Percentiles rank a stretch among this genome's conserved stretches.
Conservation (phyloP, 2,888 invertebrate genomes). For the Entomobrya multifasciata region DNA sequence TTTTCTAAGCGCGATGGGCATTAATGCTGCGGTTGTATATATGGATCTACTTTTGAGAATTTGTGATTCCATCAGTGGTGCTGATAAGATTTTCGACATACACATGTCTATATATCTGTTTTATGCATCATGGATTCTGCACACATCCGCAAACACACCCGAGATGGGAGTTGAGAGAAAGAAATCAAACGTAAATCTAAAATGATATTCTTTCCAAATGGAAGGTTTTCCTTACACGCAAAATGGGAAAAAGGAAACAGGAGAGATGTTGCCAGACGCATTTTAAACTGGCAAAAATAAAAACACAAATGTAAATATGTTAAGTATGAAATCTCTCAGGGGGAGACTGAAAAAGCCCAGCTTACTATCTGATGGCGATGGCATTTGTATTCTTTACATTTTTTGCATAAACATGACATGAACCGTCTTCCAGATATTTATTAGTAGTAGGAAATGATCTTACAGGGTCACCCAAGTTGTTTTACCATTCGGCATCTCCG, state of each 20-base stretch:
- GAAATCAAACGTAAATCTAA: conserved; percentile 47
- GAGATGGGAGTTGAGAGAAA: background rate
- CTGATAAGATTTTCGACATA: background rate
- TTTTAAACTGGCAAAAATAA: too few species aligned
- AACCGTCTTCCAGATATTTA: conserved; percentile 21
- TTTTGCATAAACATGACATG: too few species aligned
- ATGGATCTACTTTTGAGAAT: background rate
- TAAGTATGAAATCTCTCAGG: too few species aligned
- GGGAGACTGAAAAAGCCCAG: too few species aligned
- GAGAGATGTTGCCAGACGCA: too few species aligned
- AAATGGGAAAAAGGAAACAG: background rate
- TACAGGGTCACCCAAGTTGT: conserved; percentile 64
- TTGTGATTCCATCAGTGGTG: conserved; percentile 7
- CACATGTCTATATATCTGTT: conserved; percentile 11
- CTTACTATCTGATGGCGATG: too few species aligned
- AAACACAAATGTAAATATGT: too few species aligned
- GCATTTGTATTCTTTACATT: too few species aligned
- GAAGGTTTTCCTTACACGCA: conserved; percentile 21
- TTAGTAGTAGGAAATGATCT: background rate
- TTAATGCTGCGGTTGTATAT: too few species aligned
- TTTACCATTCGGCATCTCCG: conserved; percentile 48
- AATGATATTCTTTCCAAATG: conserved; percentile 48
- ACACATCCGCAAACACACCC: conserved; percentile 47
- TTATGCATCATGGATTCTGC: conserved; percentile 58
- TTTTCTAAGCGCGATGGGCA: background rate